Conservation (phyloP, 2,797 vertebrate genomes). For the Gallirallus australis region DNA sequence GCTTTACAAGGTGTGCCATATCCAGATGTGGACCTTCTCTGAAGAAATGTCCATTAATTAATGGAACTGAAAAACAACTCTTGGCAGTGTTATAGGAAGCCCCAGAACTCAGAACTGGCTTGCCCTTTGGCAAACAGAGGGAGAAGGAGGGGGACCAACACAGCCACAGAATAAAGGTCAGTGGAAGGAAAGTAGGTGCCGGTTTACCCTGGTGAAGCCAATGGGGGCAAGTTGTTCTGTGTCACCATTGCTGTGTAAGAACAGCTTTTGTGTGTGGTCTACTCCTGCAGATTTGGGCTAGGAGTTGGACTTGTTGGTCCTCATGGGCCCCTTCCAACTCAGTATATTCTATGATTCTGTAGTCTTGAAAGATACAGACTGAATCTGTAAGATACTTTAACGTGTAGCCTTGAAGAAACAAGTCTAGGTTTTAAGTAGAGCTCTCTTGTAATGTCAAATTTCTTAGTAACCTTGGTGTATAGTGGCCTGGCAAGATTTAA, state of each 20-base stretch:
- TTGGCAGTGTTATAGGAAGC: neutral
- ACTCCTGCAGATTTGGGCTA: neutral
- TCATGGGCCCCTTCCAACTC: no score
- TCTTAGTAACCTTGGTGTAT: neutral
- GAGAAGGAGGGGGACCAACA: neutral
- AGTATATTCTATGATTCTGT: no score
- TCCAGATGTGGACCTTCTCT: neutral
- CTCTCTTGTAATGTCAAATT: neutral
- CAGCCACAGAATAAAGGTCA: neutral
- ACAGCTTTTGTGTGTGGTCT: neutral
- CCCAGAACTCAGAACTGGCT: neutral
- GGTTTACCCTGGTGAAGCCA: rapidly evolving
- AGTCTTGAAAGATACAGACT: neutral
- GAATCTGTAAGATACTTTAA: neutral
- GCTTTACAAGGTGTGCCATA: neutral
- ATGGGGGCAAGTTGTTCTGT: neutral
- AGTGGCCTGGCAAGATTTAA: neutral
- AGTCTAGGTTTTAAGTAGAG: neutral
- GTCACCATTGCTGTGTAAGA: neutral
- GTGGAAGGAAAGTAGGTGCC: neutral
- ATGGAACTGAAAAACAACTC: neutral
- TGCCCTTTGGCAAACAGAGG: neutral
- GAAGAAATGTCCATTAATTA: neutral
- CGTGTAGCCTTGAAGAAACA: neutral
- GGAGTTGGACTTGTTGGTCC: no score